Evolutionary conservation across 2,888 invertebrate species (phyloP).

Genomic region (Ormyrus nitidulus): DNA sequence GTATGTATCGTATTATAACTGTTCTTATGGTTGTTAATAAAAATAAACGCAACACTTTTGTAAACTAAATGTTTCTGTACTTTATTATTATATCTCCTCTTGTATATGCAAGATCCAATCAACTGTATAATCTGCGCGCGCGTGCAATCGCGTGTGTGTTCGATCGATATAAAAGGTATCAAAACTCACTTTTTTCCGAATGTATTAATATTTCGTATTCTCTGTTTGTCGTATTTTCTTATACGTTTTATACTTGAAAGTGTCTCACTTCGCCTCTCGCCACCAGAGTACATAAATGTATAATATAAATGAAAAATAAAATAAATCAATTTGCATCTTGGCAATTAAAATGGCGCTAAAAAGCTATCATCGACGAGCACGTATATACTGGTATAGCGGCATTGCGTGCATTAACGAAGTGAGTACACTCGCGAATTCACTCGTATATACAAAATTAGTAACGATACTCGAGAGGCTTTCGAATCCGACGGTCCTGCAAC

Average conservation of each 20-base stretch:
- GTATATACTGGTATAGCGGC: constrained; percentile 20
- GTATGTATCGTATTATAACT: not conserved
- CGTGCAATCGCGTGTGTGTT: constrained; percentile 60
- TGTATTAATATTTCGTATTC: constrained; percentile 43
- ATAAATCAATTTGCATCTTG: constrained; percentile 26
- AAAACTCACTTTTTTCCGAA: constrained; percentile 62
- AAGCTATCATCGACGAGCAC: constrained; percentile 35
- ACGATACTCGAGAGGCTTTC: constrained; percentile 52
- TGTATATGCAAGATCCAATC: constrained; percentile 66
- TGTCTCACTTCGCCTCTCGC: constrained; percentile 40
- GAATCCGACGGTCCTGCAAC: constrained; percentile 54
- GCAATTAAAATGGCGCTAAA: constrained; percentile 46
- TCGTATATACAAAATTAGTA: constrained; percentile 54
- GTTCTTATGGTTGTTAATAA: not conserved
- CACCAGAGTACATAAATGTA: constrained; percentile 34
- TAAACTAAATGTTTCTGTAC: constrained; percentile 61
- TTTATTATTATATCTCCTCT: constrained; percentile 66
- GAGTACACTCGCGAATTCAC: constrained; percentile 46
- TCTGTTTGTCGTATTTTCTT: constrained; percentile 19
- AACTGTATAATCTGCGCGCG: constrained; percentile 60
- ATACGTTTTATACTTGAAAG: constrained; percentile 13
- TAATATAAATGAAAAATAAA: constrained; percentile 37
- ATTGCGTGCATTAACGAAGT: constrained; percentile 35
- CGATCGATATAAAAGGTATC: constrained; percentile 73
- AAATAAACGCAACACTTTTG: constrained; percentile 51